Percentiles rank a stretch among this genome's conserved stretches.
Evolutionary conservation across 2,113 vertebrate species (phyloP).

Genomic region (Megalops atlanticus): DNA sequence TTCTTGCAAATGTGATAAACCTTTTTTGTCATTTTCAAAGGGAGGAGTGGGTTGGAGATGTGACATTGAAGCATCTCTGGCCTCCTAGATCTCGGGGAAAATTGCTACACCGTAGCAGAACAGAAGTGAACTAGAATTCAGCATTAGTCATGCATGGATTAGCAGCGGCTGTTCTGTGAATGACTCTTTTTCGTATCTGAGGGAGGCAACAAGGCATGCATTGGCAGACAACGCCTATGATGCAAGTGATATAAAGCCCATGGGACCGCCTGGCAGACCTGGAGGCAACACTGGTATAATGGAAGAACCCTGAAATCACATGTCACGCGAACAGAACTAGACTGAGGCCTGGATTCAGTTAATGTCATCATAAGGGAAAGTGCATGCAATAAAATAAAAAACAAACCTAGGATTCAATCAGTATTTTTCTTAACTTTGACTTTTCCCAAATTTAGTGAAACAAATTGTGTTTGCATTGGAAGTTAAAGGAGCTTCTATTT

Average conservation of each 20-base stretch:
- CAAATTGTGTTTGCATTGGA: no score
- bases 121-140: conserved; percentile 39
- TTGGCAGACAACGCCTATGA: background rate
- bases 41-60: background rate
- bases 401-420: background rate
- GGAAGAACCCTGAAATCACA: background rate
- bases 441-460: no score
- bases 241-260: background rate
- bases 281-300: background rate
- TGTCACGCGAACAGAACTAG: background rate
- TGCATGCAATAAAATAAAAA: background rate
- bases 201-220: conserved; percentile 1
- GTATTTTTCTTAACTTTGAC: no score
- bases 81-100: conserved; percentile 8
- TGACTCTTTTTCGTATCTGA: background rate
- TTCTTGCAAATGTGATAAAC: no score
- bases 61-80: background rate
- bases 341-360: background rate
- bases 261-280: background rate
- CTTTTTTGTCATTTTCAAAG: background rate
- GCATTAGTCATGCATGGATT: conserved; percentile 45
- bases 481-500: no score
- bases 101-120: conserved; percentile 18
- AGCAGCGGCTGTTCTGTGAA: conserved; percentile 33
- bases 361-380: background rate